A percentile compares a stretch with the other conserved stretches of the same genome.
These are phyloP conservation scores for Esox lucius DNA, from an alignment of 2,797 vertebrate genomes.

Conservation along the genomic window DNA sequence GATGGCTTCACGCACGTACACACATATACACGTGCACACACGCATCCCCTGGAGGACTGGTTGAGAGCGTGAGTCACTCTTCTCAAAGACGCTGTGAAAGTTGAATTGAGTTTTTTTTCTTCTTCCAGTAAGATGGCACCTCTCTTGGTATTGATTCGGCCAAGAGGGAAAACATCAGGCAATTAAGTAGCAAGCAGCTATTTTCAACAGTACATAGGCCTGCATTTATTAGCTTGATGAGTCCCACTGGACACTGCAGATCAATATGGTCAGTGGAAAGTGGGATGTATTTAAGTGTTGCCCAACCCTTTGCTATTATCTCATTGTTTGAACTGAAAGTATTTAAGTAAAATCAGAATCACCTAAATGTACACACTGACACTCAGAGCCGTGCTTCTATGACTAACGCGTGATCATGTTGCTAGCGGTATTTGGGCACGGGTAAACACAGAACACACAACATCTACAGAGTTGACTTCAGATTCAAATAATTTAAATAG, in stretches of 20 bases:
- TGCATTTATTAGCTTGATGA: neutral
- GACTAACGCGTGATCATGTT: too few species aligned
- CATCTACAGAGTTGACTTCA: too few species aligned
- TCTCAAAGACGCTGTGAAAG: slow-evolving; percentile 35
- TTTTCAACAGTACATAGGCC: neutral
- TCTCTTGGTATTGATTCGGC: slow-evolving; percentile 40
- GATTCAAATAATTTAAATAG: neutral
- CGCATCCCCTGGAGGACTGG: neutral
- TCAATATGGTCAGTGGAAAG: neutral
- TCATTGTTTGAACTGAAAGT: too few species aligned
- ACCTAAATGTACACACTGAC: too few species aligned
- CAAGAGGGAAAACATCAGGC: slow-evolving; percentile 21
- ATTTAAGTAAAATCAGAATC: too few species aligned
- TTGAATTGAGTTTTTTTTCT: slow-evolving; percentile 30
- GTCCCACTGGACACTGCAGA: neutral
- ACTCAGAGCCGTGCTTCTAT: too few species aligned
- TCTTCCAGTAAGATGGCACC: slow-evolving; percentile 39
- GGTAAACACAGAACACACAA: too few species aligned
- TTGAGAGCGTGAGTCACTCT: slow-evolving; percentile 39
- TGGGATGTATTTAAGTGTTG: neutral
- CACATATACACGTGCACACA: neutral
- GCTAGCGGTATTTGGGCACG: too few species aligned
- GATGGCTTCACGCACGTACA: neutral
- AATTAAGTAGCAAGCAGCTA: neutral
- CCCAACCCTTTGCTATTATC: too few species aligned